Evolutionary conservation across 2,113 vertebrate species (phyloP).

Genomic region (Chaetorhynchus papuensis): DNA sequence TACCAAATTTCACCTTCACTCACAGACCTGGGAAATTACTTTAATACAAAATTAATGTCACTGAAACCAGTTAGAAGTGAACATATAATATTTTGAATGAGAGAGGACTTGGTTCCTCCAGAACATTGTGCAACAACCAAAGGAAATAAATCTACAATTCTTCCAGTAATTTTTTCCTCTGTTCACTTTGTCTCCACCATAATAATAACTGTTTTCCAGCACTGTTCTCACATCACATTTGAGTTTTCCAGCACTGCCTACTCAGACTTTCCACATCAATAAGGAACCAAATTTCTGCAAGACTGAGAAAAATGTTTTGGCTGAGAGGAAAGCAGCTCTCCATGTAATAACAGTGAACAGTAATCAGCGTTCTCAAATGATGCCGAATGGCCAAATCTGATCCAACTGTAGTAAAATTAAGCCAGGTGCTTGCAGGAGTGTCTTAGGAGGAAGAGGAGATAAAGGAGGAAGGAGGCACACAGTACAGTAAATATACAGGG

Average conservation of each 20-base stretch:
- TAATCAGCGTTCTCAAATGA: neutral
- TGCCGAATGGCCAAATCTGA: neutral
- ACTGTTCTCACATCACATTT: neutral
- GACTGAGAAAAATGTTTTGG: neutral
- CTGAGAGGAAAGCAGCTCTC: neutral
- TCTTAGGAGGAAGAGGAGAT: neutral
- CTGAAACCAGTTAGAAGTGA: neutral
- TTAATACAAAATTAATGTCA: neutral
- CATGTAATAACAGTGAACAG: neutral
- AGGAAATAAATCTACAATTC: neutral
- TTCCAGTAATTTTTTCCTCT: neutral
- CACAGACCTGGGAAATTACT: neutral
- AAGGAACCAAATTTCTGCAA: neutral
- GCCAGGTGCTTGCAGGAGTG: neutral
- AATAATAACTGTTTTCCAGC: conserved; percentile 4
- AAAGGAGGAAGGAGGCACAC: neutral
- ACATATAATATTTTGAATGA: neutral
- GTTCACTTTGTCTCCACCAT: neutral
- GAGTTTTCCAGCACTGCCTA: neutral
- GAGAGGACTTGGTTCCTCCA: neutral
- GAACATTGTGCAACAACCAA: neutral
- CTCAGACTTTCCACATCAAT: neutral
- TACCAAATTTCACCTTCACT: neutral
- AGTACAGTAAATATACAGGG: neutral
- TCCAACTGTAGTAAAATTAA: neutral